Evolutionary conservation across 2,113 vertebrate genomes (phyloP), one percentile per base, ranked within the genome.

Genomic region (Passer domesticus): DNA sequence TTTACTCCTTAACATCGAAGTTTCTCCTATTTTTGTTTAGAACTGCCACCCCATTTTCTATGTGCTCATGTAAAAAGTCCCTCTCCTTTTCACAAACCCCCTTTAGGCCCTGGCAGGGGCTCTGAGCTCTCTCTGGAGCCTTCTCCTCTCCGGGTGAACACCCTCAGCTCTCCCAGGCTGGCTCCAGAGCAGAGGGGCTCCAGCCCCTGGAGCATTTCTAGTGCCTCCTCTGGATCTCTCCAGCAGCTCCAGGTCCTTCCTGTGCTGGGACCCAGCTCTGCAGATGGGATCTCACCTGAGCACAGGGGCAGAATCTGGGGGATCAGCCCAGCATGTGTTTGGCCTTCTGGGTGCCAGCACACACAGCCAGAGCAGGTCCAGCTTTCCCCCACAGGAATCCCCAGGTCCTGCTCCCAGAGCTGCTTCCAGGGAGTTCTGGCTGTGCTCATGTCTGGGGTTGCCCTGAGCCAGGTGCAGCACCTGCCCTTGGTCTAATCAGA

Each of bases 41-140:
- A 72, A 18, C 11, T 30, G 8, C 7, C 27, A 14, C 16, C 9
- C 30, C 21, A 25, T 35, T 41, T 35, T 24, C 66, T 35, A 3
- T 37, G 37, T 55, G 49, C 13, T 14, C 27, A 13, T 13, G 8
- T 39, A 16, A 46, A 15, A 46, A 69, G 18, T 62, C 10, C 15
- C 10, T 69, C 46, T 62, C 22, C 49, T 56, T 49, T 53, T 43
- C 25, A 10, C 10, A 17, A 35, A 1, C 28, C 14, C 11, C 14
- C 39, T 78, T 62, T 0, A 30, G 18, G 23, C 10, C 0, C n/a
- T 62, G 39, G 1, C 0, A 70, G 55, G 15, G n/a, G 46, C 28
- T 55, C 74, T 55, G 33, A 47, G 56, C 5, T 55, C 24, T 63
- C n/a, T 10, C 28, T 39, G 49, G 41, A 63, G 0, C 52, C 30